These are phyloP conservation scores for Lasiurus borealis DNA, from an alignment of 2,113 vertebrate genomes.

Conservation along the genomic window DNA sequence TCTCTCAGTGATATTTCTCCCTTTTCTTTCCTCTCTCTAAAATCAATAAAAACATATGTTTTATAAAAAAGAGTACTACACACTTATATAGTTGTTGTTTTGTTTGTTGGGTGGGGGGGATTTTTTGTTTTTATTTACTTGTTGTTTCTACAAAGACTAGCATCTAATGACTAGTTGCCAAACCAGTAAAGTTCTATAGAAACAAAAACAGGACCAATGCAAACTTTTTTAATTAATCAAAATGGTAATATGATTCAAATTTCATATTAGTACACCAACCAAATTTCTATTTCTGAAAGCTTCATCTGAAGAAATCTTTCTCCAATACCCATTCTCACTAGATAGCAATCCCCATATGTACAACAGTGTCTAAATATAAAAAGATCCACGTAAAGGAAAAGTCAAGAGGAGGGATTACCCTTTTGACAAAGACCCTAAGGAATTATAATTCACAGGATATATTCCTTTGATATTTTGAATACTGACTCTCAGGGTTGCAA, in stretches of 20 bases:
- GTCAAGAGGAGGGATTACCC: background rate
- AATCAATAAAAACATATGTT: too few relatives aligned
- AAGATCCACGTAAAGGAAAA: background rate
- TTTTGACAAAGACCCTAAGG: slow-evolving; percentile 10
- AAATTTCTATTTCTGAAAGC: slow-evolving; percentile 3
- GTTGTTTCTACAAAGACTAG: background rate
- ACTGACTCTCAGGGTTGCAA: background rate
- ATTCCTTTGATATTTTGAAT: background rate
- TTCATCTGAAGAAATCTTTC: background rate
- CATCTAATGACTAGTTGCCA: background rate
- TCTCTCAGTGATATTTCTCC: too few relatives aligned
- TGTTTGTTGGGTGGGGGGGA: background rate
- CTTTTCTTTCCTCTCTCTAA: too few relatives aligned
- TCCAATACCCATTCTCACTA: background rate
- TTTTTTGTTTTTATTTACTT: background rate
- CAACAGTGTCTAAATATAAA: background rate
- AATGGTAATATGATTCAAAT: background rate
- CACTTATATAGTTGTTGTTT: background rate
- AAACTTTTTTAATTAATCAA: slow-evolving; percentile 20
- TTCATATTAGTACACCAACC: background rate
- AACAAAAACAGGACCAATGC: background rate
- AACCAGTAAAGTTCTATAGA: background rate
- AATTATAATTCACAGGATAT: slow-evolving; percentile 10
- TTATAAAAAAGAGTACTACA: too few relatives aligned
- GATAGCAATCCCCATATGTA: background rate